Base-by-base conservation (phyloP, 2,113 vertebrate genomes). In the Alces alces region DNA sequence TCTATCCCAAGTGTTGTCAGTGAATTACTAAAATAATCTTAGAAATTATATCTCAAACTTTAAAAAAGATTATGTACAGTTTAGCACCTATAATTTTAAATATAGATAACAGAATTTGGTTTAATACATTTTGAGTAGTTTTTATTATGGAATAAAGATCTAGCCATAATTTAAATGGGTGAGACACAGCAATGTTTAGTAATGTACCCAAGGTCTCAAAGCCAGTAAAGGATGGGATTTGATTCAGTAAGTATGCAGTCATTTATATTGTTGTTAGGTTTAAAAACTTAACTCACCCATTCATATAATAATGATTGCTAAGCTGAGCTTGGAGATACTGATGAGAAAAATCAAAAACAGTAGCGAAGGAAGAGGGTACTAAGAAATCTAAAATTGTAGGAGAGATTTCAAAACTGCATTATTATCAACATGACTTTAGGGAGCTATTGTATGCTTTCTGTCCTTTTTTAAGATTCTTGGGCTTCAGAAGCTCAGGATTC, bases 1-100 rank as follows among this genome's bases (percentile, higher is more conserved):
- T 91, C 73, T 61, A 82, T 96, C 90, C 85, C 47, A 86, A 82
- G 45, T 95, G 90, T 97, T 93, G 33, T 55, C 82, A 76, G 25
- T 64, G 43, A 61, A 60, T 95, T 93, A 58, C 85, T 97, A 25
- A 33, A 36, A 50, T 87, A 84, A 84, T 45, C 64, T 33, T 28
- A 61, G 36, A 93, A 7, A 57, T 23, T 89, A 73, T 23, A 39
- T 73, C 66, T 73, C 36, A 39, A 39, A 73, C n/a, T 73, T 73
- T 73, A 6, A 13, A 73, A 70, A 39, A 73, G n/a, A 25, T 73
- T 5, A 73, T 39, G 9, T 73, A 39, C n/a, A n/a, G n/a, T n/a
- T n/a, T n/a, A n/a, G n/a, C n/a, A n/a, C 50, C 43, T 86, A 70
- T 11, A 90, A 97, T 84, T 90, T 87, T 84, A 55, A 55, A 58